Evolutionary conservation across 2,888 invertebrate genomes (phyloP).

Genomic region (Colostygia pectinataria): DNA sequence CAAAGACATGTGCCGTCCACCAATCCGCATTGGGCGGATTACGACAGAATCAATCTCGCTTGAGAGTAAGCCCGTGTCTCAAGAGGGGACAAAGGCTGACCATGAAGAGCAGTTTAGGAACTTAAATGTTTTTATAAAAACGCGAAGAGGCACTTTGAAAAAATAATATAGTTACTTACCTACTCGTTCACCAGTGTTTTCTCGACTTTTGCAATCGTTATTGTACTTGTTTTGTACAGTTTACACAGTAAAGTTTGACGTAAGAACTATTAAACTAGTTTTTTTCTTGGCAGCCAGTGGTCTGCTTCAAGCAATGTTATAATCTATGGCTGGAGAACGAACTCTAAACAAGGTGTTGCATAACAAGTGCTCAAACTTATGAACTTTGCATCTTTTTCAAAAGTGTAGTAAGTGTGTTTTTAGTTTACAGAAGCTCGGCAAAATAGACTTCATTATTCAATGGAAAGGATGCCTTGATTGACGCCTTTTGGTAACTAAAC

Average conservation of each 20-base stretch:
- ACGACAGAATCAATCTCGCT: too few species aligned
- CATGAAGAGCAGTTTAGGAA: too few species aligned
- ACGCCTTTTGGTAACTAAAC: too few species aligned
- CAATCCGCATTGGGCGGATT: too few species aligned
- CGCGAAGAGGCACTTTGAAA: too few species aligned
- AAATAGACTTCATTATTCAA: conserved; percentile 10
- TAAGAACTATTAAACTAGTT: conserved; percentile 1
- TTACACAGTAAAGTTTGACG: not conserved
- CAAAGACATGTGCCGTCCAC: too few species aligned
- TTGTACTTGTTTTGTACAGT: conserved; percentile 1
- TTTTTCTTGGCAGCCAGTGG: conserved; percentile 4
- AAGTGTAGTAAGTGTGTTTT: conserved; percentile 10
- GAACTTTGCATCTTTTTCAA: conserved; percentile 17
- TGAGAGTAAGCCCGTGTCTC: too few species aligned
- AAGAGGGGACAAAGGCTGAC: too few species aligned
- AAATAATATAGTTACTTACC: too few species aligned
- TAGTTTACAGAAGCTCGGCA: conserved; percentile 2
- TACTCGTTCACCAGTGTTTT: not conserved
- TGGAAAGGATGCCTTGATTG: not conserved
- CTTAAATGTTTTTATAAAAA: too few species aligned
- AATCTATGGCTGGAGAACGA: conserved; percentile 35
- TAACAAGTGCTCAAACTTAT: conserved; percentile 40
- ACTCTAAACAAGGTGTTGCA: conserved; percentile 51
- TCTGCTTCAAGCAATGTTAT: conserved; percentile 24
- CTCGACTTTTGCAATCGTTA: not conserved